Percentiles rank a stretch among this genome's conserved stretches.
Evolutionary conservation across 2,888 invertebrate genomes (phyloP).

Genomic region (Ochlodes sylvanus): DNA sequence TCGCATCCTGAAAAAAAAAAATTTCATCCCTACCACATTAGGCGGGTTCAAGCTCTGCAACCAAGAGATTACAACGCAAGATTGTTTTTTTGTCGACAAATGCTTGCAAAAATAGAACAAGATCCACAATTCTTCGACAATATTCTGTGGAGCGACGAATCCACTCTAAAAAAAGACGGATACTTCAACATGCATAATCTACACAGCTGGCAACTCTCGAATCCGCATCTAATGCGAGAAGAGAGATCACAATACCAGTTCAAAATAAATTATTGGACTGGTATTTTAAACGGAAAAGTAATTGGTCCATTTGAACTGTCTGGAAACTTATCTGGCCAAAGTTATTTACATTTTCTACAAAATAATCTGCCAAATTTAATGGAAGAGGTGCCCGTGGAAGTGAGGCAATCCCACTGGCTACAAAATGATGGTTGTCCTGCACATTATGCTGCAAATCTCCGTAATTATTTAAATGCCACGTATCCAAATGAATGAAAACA

Average conservation of each 20-base stretch:
- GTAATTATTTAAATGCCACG: background rate
- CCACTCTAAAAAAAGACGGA: slow-evolving; percentile 43
- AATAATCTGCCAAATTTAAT: slow-evolving; percentile 31
- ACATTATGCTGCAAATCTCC: background rate
- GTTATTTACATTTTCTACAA: slow-evolving; percentile 39
- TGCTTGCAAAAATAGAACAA: slow-evolving; percentile 37
- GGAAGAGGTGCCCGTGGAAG: slow-evolving; percentile 15
- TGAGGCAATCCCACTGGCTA: background rate
- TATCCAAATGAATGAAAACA: no score
- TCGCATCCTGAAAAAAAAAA: slow-evolving; percentile 28
- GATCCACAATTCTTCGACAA: slow-evolving; percentile 44
- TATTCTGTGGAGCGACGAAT: slow-evolving; percentile 47
- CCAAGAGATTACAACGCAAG: slow-evolving; percentile 35
- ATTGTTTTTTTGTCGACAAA: slow-evolving; percentile 39
- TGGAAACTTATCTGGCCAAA: slow-evolving; percentile 34
- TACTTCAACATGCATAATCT: slow-evolving; percentile 47
- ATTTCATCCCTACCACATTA: slow-evolving; percentile 42
- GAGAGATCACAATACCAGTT: slow-evolving; percentile 46
- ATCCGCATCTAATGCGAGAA: slow-evolving; percentile 43
- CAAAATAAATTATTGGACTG: slow-evolving; percentile 46
- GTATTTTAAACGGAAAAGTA: slow-evolving; percentile 45
- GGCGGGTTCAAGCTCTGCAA: slow-evolving; percentile 39
- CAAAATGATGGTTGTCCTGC: background rate
- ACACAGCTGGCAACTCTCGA: slow-evolving; percentile 44
- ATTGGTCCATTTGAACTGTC: slow-evolving; percentile 45